phyloP scores from a whole-genome alignment of 1,140 invertebrate genomes.

The Conus betulinus region DNA sequence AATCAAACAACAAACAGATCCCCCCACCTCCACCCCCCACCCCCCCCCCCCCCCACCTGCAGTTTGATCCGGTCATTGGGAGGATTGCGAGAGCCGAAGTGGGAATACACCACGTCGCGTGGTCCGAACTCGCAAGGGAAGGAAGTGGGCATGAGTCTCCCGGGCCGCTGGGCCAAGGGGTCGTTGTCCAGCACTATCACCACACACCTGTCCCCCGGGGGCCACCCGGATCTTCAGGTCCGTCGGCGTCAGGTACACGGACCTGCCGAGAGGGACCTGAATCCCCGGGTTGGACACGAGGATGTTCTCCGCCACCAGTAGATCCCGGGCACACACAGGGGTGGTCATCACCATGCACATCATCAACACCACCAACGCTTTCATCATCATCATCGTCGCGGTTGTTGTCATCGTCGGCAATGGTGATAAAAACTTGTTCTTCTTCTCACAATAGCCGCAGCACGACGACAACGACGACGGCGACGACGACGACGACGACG shows the following conservation, averaged over 20 bases:
- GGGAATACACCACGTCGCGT: slow-evolving; percentile 72
- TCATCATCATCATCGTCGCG: background rate
- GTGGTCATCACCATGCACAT: background rate
- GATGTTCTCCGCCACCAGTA: slow-evolving; percentile 44
- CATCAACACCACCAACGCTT: background rate
- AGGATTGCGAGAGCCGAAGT: slow-evolving; percentile 72
- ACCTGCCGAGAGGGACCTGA: slow-evolving; percentile 68
- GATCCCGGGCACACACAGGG: background rate
- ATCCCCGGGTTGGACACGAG: slow-evolving; percentile 60
- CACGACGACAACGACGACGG: background rate
- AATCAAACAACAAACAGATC: background rate
- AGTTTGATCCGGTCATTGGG: slow-evolving; percentile 68
- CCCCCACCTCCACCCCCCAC: background rate
- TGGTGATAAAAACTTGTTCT: background rate
- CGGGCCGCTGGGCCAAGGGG: slow-evolving; percentile 70
- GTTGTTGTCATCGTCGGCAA: background rate
- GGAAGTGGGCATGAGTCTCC: slow-evolving; percentile 65
- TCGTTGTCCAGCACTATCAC: slow-evolving; percentile 71
- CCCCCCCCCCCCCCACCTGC: slow-evolving; percentile 5
- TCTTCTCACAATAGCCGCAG: background rate
- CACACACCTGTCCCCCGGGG: slow-evolving; percentile 67
- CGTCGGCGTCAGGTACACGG: slow-evolving; percentile 67
- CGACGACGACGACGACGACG: background rate
- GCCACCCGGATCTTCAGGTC: slow-evolving; percentile 71
- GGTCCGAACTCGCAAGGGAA: slow-evolving; percentile 74